Conservation (phyloP, 2,888 invertebrate genomes). For the Yponomeuta malinellus region DNA sequence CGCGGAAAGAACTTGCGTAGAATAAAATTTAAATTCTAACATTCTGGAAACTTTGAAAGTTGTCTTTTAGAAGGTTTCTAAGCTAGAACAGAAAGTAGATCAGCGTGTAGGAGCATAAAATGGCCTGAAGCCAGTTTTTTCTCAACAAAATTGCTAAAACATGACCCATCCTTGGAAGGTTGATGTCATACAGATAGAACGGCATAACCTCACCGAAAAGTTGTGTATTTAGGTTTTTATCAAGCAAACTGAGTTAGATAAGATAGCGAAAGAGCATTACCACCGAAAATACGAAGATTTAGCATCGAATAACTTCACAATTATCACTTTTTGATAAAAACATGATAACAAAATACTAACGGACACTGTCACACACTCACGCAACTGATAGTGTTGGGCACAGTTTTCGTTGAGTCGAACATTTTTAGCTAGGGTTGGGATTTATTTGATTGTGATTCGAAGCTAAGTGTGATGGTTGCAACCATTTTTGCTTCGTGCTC, state of each 20-base stretch:
- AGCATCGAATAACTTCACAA: slow-evolving; percentile 56
- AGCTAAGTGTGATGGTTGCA: neutral
- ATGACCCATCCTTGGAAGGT: slow-evolving; percentile 34
- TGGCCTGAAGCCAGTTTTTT: slow-evolving; percentile 31
- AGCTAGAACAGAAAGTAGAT: neutral
- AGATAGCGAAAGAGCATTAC: slow-evolving; percentile 62
- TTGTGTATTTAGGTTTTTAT: slow-evolving; percentile 32
- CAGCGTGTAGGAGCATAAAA: slow-evolving; percentile 16
- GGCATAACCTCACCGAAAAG: slow-evolving; percentile 59
- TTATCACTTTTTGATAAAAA: slow-evolving; percentile 73
- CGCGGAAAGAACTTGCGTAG: neutral
- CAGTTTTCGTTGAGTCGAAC: neutral
- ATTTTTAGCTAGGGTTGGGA: neutral
- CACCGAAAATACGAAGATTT: slow-evolving; percentile 59
- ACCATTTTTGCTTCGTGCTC: neutral
- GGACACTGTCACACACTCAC: slow-evolving; percentile 19
- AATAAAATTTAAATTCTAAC: neutral
- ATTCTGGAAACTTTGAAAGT: neutral
- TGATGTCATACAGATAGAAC: slow-evolving; percentile 14
- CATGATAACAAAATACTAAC: slow-evolving; percentile 65
- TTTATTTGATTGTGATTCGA: slow-evolving; percentile 25
- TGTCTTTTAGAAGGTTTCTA: neutral
- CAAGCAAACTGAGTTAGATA: slow-evolving; percentile 45
- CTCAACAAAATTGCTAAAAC: slow-evolving; percentile 59
- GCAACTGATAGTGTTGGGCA: slow-evolving; percentile 46